Evolutionary conservation across 2,888 invertebrate species (phyloP).

Genomic region (Serrognathus titanus): DNA sequence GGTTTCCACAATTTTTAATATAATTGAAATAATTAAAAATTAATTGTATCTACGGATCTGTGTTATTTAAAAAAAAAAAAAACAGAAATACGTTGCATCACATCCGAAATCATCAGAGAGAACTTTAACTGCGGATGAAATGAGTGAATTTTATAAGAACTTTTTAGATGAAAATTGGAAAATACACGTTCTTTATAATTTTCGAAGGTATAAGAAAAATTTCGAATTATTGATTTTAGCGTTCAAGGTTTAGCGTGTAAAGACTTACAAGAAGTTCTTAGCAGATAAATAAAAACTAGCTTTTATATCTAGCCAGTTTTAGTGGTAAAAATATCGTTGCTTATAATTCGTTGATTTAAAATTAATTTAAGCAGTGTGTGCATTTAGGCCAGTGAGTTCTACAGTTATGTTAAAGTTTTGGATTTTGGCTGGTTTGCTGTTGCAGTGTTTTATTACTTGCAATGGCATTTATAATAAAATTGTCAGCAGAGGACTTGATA

Average conservation of each 20-base stretch:
- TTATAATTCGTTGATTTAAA: background rate
- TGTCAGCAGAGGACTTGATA: no score
- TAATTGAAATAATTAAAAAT: no score
- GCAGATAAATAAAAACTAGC: conserved; percentile 14
- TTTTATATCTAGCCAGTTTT: background rate
- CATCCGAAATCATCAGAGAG: conserved; percentile 26
- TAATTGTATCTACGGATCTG: no score
- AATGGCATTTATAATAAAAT: no score
- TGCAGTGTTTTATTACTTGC: background rate
- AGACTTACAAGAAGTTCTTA: conserved; percentile 15
- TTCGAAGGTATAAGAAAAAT: conserved; percentile 81
- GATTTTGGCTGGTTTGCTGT: background rate
- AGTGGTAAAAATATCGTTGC: background rate
- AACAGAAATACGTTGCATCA: conserved; percentile 52
- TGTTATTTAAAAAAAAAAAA: no score
- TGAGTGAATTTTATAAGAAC: conserved; percentile 84
- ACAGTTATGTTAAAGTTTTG: no score
- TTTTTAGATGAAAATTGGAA: conserved; percentile 82
- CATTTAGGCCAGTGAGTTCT: background rate
- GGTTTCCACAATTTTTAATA: no score
- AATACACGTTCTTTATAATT: conserved; percentile 71
- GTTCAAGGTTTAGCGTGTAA: conserved; percentile 57
- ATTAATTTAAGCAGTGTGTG: background rate
- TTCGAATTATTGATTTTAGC: conserved; percentile 61
- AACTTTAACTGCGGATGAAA: conserved; percentile 71